phyloP scores from a whole-genome alignment of 2,888 invertebrate species.

The Doris montereyensis region DNA sequence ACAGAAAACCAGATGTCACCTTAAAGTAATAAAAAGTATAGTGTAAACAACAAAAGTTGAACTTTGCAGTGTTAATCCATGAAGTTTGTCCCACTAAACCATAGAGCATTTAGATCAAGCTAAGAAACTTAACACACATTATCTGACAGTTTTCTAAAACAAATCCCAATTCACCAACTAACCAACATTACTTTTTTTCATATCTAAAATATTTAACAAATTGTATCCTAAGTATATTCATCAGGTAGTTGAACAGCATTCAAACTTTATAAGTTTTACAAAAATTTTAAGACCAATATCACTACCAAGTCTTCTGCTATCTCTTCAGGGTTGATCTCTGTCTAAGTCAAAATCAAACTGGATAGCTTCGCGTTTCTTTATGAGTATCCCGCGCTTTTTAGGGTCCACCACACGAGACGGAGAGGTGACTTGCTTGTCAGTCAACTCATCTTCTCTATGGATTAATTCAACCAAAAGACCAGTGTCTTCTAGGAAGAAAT shows the following conservation, averaged over 20 bases:
- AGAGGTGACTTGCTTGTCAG: conserved; percentile 76
- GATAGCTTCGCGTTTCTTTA: conserved; percentile 99
- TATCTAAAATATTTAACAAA: no score
- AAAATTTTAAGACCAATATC: no score
- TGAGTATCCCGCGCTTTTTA: conserved; percentile 95
- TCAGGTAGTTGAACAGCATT: no score
- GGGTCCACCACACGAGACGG: conserved; percentile 94
- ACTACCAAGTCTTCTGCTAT: conserved; percentile 93
- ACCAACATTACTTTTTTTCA: no score
- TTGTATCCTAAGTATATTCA: no score
- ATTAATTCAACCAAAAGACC: conserved; percentile 84
- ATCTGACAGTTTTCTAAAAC: no score
- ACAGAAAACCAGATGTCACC: conserved; percentile 93
- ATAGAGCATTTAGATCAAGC: no score
- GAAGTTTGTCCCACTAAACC: no score
- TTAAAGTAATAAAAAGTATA: conserved; percentile 50
- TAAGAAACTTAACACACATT: no score
- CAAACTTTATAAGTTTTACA: no score
- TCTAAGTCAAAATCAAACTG: conserved; percentile 97
- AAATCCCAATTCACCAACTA: no score
- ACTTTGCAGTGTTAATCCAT: no score
- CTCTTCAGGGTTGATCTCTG: conserved; percentile 91
- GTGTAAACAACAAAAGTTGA: not conserved
- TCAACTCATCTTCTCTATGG: conserved; percentile 75
- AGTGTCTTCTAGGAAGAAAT: conserved; percentile 97